These are phyloP conservation scores for Chloropsis cyanopogon DNA, from an alignment of 2,113 vertebrate species.

Conservation along the genomic window DNA sequence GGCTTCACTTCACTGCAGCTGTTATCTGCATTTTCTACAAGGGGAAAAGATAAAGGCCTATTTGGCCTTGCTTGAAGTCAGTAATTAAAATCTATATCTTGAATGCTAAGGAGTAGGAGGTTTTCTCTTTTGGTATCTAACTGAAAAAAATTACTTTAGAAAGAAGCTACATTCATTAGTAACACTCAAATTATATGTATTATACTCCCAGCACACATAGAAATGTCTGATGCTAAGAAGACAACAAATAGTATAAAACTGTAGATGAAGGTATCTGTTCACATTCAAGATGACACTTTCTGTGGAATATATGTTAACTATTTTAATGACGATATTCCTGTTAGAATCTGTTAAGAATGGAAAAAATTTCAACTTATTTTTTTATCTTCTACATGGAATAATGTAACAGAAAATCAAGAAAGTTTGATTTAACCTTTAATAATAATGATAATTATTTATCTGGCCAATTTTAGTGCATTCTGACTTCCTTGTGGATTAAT, in stretches of 20 bases:
- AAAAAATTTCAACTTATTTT: not conserved
- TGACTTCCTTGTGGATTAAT: conserved; percentile 12
- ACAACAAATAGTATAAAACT: not conserved
- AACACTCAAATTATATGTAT: not conserved
- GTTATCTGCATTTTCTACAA: not conserved
- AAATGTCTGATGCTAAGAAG: not conserved
- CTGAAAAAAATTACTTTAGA: not conserved
- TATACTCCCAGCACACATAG: not conserved
- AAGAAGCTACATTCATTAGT: not conserved
- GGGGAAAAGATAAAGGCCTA: not conserved
- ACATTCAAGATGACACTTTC: not conserved
- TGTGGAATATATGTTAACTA: not conserved
- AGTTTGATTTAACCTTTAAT: not conserved
- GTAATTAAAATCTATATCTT: conserved; percentile 12
- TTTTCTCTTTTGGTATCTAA: not conserved
- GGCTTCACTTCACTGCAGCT: not conserved
- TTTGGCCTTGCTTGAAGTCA: not conserved
- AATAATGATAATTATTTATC: conserved; percentile 23
- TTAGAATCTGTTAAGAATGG: not conserved
- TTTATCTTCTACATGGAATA: not conserved
- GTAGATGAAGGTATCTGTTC: not conserved
- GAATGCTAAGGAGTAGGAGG: not conserved
- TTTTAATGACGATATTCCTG: not conserved
- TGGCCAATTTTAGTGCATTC: not conserved
- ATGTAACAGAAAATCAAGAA: not conserved